A percentile compares a stretch with the other conserved stretches of the same genome.
Evolutionary conservation across 2,888 invertebrate species (phyloP).

Genomic region (Invenusta paracnida): DNA sequence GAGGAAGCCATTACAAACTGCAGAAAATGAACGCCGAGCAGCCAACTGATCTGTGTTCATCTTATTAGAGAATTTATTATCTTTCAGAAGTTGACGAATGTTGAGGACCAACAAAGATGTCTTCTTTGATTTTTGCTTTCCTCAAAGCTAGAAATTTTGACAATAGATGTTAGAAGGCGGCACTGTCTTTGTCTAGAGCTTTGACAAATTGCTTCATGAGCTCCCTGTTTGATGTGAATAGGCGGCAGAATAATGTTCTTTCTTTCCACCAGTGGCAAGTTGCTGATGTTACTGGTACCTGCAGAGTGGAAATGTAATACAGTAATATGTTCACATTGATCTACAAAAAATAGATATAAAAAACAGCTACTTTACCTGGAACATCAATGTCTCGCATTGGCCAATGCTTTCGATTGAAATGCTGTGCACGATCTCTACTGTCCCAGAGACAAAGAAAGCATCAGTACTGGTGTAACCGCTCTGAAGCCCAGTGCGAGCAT

Average conservation of each 20-base stretch:
- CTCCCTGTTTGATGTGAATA: background rate
- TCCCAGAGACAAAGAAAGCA: conserved; percentile 39
- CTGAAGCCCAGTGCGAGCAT: conserved; percentile 46
- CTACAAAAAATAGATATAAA: no score
- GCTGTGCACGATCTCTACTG: conserved; percentile 1
- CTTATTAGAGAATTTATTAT: background rate
- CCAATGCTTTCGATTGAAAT: background rate
- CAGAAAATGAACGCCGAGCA: background rate
- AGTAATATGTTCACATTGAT: no score
- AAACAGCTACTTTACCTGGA: no score
- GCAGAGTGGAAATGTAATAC: no score
- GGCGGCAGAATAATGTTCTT: background rate
- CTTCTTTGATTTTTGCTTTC: conserved; percentile 9
- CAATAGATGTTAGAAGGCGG: background rate
- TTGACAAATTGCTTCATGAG: background rate
- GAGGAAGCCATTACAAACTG: background rate
- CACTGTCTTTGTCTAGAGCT: background rate
- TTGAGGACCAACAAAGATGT: conserved; percentile 8
- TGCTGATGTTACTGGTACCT: background rate
- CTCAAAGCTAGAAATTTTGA: conserved; percentile 21
- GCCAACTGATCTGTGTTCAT: no score
- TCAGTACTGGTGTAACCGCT: conserved; percentile 46
- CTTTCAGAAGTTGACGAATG: conserved; percentile 8
- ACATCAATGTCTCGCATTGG: background rate
- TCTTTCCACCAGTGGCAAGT: background rate